Evolutionary conservation across 2,113 vertebrate genomes (phyloP).

Genomic region (Crocuta crocuta): DNA sequence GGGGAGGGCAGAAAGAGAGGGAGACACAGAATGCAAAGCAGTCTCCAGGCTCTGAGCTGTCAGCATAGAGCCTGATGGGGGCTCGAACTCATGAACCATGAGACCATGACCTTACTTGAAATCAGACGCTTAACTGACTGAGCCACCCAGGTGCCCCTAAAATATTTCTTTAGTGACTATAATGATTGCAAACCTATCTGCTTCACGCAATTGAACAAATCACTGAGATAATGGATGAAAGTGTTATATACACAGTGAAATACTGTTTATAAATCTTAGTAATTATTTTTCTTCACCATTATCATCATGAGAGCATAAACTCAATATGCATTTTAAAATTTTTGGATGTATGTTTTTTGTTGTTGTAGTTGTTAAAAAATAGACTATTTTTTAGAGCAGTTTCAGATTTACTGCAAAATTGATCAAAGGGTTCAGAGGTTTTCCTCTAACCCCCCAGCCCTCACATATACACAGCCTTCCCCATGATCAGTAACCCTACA

Average conservation of each 20-base stretch:
- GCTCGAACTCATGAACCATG: no score
- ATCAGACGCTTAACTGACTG: no score
- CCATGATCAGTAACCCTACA: accelerated
- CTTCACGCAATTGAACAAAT: background rate
- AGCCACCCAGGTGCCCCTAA: background rate
- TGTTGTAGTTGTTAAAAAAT: background rate
- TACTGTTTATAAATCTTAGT: background rate
- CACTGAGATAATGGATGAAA: background rate
- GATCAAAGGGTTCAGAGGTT: background rate
- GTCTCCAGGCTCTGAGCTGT: no score
- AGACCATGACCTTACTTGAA: no score
- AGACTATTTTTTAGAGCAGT: background rate
- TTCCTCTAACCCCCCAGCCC: background rate
- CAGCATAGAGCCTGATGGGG: no score
- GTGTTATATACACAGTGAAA: background rate
- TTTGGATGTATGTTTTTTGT: background rate
- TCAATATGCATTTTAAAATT: background rate
- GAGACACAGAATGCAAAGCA: no score
- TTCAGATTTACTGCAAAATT: background rate
- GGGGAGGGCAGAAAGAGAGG: no score
- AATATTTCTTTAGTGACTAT: background rate
- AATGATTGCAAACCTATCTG: background rate
- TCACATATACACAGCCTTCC: background rate
- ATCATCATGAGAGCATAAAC: background rate
- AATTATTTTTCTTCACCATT: background rate